Evolutionary conservation across 2,797 vertebrate species (phyloP).

Genomic region (Mus spretus): DNA sequence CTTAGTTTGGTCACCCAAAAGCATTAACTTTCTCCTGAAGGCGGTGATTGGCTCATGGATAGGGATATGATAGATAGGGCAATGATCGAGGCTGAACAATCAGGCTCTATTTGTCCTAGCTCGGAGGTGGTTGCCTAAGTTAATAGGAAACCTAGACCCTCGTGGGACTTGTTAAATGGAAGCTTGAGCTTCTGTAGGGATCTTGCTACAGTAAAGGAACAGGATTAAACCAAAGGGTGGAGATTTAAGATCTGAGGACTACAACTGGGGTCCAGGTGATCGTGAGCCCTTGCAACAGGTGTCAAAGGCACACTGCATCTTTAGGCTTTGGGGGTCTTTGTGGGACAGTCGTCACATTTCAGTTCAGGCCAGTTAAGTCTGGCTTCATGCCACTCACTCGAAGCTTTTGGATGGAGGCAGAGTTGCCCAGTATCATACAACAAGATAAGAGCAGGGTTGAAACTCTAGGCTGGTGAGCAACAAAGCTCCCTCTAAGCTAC

Average conservation of each 20-base stretch:
- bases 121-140: not conserved
- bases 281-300: not conserved
- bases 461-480: not conserved
- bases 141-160: not conserved
- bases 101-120: not conserved
- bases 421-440: not conserved
- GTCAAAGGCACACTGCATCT: not conserved
- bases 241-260: not conserved
- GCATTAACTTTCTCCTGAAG: not conserved
- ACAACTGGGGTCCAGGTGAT: not conserved
- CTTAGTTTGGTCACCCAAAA: not conserved
- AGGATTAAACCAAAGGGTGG: not conserved
- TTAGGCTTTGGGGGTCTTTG: not conserved
- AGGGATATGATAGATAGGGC: too few relatives aligned
- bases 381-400: not conserved
- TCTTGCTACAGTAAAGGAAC: not conserved
- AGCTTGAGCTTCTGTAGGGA: not conserved
- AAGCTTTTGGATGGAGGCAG: not conserved
- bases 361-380: not conserved
- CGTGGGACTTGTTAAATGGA: not conserved
- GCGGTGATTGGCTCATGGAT: not conserved
- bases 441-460: not conserved
- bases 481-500: not conserved
- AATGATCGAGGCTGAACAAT: not conserved
- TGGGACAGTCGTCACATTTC: constrained; percentile 12